Percentiles rank a stretch among this genome's conserved stretches.
phyloP scores from a whole-genome alignment of 1,140 invertebrate genomes.

The Drosophila orosa region DNA sequence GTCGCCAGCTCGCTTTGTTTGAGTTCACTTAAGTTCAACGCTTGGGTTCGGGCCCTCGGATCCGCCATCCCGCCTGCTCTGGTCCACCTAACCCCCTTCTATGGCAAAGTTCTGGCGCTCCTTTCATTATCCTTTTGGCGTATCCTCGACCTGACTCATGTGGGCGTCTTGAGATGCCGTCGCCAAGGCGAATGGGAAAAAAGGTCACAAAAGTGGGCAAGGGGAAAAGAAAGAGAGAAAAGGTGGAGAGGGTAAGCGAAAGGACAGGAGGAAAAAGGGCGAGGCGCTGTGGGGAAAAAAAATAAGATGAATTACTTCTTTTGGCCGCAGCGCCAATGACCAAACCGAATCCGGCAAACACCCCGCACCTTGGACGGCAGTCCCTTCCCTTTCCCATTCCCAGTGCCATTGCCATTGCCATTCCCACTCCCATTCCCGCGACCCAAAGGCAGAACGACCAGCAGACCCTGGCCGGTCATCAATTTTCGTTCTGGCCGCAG shows the following conservation, averaged over 20 bases:
- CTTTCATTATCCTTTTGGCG: slow-evolving; percentile 82
- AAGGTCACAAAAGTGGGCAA: slow-evolving; percentile 19
- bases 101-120: slow-evolving; percentile 65
- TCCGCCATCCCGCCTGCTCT: slow-evolving; percentile 15
- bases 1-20: slow-evolving; percentile 77
- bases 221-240: slow-evolving; percentile 12
- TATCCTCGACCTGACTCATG: slow-evolving; percentile 78
- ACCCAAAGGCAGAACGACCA: slow-evolving; percentile 44
- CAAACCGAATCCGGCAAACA: slow-evolving; percentile 52
- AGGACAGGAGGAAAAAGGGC: slow-evolving; percentile 15
- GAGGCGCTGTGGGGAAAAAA: slow-evolving; percentile 53
- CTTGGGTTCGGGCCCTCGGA: slow-evolving; percentile 56
- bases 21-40: slow-evolving; percentile 83
- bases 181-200: slow-evolving; percentile 57
- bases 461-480: slow-evolving; percentile 70
- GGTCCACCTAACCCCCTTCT: slow-evolving; percentile 38
- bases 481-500: slow-evolving; percentile 74
- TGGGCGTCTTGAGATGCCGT: slow-evolving; percentile 75
- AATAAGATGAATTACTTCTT: slow-evolving; percentile 83
- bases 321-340: slow-evolving; percentile 82
- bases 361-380: slow-evolving; percentile 12
- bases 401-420: neutral
- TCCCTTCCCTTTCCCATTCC: neutral
- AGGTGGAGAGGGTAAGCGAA: slow-evolving; percentile 14
- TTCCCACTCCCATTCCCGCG: neutral